Conservation (phyloP, 2,113 vertebrate species). For the Piprites chloris region DNA sequence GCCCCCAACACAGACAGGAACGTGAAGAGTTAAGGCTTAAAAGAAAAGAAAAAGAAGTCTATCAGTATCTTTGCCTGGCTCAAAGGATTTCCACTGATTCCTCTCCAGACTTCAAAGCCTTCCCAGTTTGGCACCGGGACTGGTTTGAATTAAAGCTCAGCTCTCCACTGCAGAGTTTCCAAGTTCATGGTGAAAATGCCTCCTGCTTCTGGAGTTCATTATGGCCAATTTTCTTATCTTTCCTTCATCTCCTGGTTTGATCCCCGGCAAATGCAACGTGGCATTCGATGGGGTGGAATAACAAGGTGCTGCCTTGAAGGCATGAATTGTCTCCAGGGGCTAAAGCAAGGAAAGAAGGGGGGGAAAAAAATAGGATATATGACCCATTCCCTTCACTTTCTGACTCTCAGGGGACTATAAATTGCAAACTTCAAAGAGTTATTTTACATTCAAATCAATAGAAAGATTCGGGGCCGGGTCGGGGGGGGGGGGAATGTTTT, state of each 20-base stretch:
- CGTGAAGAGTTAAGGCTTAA: background rate
- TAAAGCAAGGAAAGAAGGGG: background rate
- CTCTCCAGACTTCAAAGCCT: constrained; percentile 88
- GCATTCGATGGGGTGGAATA: constrained; percentile 77
- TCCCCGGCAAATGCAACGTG: constrained; percentile 87
- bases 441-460: constrained; percentile 70
- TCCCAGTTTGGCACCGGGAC: constrained; percentile 78
- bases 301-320: constrained; percentile 81
- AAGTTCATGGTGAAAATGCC: constrained; percentile 85
- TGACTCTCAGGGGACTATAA: constrained; percentile 64
- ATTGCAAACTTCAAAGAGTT: constrained; percentile 73
- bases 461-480: background rate
- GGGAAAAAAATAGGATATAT: constrained; percentile 33
- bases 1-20: background rate
- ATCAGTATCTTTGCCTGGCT: constrained; percentile 43
- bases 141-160: constrained; percentile 92
- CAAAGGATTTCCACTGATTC: constrained; percentile 76
- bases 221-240: constrained; percentile 94
- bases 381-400: constrained; percentile 65
- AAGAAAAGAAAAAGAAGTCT: background rate
- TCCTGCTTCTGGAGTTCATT: constrained; percentile 91
- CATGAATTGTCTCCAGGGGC: constrained; percentile 67
- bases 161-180: constrained; percentile 77
- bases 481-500: background rate
- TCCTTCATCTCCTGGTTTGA: constrained; percentile 82